Evolutionary conservation across 23 tunicate species (phyloP), one percentile per base, ranked within the genome.

Genomic region (Aplidium turbinatum): DNA sequence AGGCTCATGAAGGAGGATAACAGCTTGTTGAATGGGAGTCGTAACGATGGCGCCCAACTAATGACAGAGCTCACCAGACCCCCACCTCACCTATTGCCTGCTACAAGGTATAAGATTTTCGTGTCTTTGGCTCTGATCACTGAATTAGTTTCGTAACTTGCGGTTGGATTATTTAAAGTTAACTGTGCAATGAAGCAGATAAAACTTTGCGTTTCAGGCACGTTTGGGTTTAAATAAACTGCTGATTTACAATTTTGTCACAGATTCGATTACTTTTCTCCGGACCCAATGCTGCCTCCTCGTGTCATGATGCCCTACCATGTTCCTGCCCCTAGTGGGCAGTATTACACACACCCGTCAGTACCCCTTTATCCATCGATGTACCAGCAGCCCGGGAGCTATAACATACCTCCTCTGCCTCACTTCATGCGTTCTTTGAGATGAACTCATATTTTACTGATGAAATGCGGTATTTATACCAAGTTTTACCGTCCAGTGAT

Each of bases 41-140:
- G n/a, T 19, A 3, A 24, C 30, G 76, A 47, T 11, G 34, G 33
- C 27, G 6, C 35, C 20, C 79, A 75, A 19, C 48, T 69, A 31
- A 83, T 83, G 89, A 83, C 89, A 1, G 89, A 83, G 33, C 68
- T 83, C 19, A 76, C 89, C 4, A 55, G 89, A 21, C 82, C 89
- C 16, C 89, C 89, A 36, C 82, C 81, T 26, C 79, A 76, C 30
- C 35, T 83, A 33, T 56, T 83, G 16, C 57, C 75, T 5, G 58
- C 79, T 20, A 3, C 76, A 7, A 65, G 72, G 72, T 65, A 28
- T 13, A 9, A 9, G 48, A 42, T 13, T 9, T 9, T 42, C 13
- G 48, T 9, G 13, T 42, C 13, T 13, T 42, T 42, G 48, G 9
- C 13, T 9, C 48, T 42, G 48, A 9, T 42, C 48, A 42, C 48